A percentile compares a stretch with the other conserved stretches of the same genome.
Conservation (phyloP, 1,140 invertebrate species). For the Sarcophaga bullata region DNA sequence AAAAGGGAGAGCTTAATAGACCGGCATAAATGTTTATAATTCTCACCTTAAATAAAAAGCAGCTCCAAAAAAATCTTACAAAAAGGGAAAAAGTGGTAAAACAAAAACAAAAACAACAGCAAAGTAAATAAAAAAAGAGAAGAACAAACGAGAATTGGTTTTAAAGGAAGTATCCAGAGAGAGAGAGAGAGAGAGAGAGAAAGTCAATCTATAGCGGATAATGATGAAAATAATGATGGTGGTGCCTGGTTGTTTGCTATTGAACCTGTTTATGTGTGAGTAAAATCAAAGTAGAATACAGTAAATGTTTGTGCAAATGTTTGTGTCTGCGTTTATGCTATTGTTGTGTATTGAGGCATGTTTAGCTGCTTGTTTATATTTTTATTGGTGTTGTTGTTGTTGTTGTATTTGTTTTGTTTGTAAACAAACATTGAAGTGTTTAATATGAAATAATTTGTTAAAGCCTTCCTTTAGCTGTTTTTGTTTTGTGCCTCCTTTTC, state of each 20-base stretch:
- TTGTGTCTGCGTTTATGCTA: background rate
- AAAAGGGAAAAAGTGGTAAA: background rate
- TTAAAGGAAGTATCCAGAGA: no score
- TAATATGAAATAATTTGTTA: constrained; percentile 5
- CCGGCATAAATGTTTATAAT: constrained; percentile 33
- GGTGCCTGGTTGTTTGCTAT: background rate
- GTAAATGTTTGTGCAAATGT: constrained; percentile 7
- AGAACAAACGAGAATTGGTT: no score
- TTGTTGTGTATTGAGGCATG: background rate
- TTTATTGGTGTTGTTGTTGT: background rate
- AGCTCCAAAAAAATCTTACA: background rate
- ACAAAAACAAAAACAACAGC: no score
- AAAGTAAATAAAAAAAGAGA: no score
- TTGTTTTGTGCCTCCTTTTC: background rate
- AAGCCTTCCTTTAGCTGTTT: background rate
- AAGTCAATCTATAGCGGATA: background rate
- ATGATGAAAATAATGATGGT: constrained; percentile 4
- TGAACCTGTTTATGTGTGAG: no score
- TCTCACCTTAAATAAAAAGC: constrained; percentile 27
- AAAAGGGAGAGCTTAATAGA: constrained; percentile 29
- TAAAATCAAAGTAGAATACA: background rate
- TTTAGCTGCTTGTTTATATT: background rate
- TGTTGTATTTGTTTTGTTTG: background rate
- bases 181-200: background rate
- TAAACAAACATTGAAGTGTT: constrained; percentile 21